Evolutionary conservation across 1,140 invertebrate genomes (phyloP), one percentile per base, ranked within the genome.

Genomic region (Chrysomallon squamiferum): DNA sequence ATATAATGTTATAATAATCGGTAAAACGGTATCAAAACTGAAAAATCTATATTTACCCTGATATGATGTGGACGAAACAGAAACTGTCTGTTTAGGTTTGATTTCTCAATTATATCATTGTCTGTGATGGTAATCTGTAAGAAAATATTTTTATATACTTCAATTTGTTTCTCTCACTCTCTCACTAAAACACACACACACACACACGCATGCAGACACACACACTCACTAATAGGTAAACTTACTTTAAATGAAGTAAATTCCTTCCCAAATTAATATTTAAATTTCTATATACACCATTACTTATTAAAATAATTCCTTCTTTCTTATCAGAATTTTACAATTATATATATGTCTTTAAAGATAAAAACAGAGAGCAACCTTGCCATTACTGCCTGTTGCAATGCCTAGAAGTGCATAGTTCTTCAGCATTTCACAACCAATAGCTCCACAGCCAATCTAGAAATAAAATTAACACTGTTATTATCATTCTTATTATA

Each of bases 21-120:
- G n/a, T n/a, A n/a, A n/a, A n/a, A n/a, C n/a, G n/a, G n/a, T n/a
- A n/a, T n/a, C n/a, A n/a, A n/a, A n/a, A n/a, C n/a, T n/a, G n/a
- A n/a, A n/a, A n/a, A n/a, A 57, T 18, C 13, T n/a, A 22, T 35
- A 67, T 68, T 68, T 75, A 84, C 84, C 66, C 74, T 72, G 62
- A 85, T 85, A 67, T 85, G 83, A 35, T 80, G 72, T 32, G 82
- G 92, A 67, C 97, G 87, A 88, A 99, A 99, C 6, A 99, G 88
- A 86, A 99, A 99, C 86, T 99, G 98, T 60, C 98, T 88, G 87
- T 99, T 99, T 62, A 99, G 88, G 87, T 99, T 99, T 11, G 95
- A 98, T 83, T 97, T 97, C 87, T 99, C 97, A 78, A 99, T 99
- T 43, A 97, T 89, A 87, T 99, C 98, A 95, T 99, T 99, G 80